phyloP scores from a whole-genome alignment of 2,888 invertebrate species.

The Dicyrtomina minuta region DNA sequence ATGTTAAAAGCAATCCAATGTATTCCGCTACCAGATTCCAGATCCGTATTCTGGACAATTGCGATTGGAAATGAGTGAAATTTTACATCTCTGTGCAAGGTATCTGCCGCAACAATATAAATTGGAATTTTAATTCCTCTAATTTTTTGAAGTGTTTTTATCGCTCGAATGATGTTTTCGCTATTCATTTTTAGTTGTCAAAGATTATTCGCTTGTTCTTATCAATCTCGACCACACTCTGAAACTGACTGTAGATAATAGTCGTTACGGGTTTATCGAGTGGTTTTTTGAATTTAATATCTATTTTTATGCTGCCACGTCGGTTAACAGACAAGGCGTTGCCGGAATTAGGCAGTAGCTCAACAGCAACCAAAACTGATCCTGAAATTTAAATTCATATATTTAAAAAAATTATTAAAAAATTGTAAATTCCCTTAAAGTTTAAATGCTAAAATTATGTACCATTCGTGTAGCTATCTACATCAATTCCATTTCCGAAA shows the following conservation, averaged over 20 bases:
- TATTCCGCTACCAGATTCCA: not conserved
- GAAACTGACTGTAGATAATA: not conserved
- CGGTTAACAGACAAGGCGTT: not conserved
- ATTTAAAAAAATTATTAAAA: not conserved
- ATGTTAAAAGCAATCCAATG: constrained; percentile 5
- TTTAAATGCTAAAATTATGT: not conserved
- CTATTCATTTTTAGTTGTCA: too few relatives aligned
- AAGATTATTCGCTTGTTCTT: too few relatives aligned
- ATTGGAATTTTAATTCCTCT: not conserved
- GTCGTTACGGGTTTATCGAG: not conserved
- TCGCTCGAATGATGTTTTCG: too few relatives aligned
- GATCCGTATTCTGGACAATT: not conserved
- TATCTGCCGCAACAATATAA: not conserved
- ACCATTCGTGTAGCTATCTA: not conserved
- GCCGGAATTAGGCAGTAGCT: not conserved
- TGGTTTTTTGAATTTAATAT: not conserved
- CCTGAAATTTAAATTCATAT: not conserved
- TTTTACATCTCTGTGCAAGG: not conserved
- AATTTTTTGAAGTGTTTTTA: too few relatives aligned
- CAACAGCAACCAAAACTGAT: not conserved
- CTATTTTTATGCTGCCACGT: not conserved
- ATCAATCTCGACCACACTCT: not conserved
- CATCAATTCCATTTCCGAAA: not conserved
- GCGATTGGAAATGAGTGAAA: not conserved
- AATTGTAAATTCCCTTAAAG: not conserved